Base-by-base conservation (phyloP, 2,113 vertebrate genomes). In the Solea senegalensis region DNA sequence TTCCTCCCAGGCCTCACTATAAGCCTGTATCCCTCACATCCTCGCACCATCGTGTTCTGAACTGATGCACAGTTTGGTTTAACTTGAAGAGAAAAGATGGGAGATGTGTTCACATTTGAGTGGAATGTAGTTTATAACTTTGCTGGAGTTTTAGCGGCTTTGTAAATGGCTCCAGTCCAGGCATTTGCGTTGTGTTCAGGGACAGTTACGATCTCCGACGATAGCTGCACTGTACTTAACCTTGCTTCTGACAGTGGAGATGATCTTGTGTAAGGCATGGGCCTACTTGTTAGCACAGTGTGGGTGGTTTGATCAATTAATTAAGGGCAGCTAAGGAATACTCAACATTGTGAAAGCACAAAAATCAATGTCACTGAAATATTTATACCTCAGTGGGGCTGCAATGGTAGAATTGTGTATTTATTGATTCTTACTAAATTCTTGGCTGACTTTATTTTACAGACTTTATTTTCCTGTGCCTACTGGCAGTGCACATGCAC, bases 381-480 rank as follows among this genome's bases (percentile, higher is more conserved):
- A 8, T 63, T 34, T 60, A 40, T n/a, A 14, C 50, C 44, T 78
- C 64, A 59, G 69, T 68, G 46, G 55, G 46, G 16, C 50, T 70
- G 43, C 16, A 52, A 16, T 56, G 8, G 39, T 65, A 67, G 58
- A 63, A 59, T 40, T 68, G 52, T 80, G 72, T 69, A 53, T 81
- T 84, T 78, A 84, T 83, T 65, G 78, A 82, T 88, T 80, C 72
- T 58, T 69, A 64, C 52, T 65, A 15, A 81, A 69, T 46, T 40
- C 62, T 69, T 67, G 27, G 44, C 56, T 67, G 61, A 26, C 54
- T 75, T 72, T 69, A 50, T 74, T 84, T 66, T 46, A 15, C 16
- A 70, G 44, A 55, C 12, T 63, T 79, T 49, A 82, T 44, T 72
- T 69, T 80, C 14, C 27, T 39, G 5, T 54, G 5, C 51, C 14